Conservation (phyloP, 2,888 invertebrate species). For the Villa cingulata region DNA sequence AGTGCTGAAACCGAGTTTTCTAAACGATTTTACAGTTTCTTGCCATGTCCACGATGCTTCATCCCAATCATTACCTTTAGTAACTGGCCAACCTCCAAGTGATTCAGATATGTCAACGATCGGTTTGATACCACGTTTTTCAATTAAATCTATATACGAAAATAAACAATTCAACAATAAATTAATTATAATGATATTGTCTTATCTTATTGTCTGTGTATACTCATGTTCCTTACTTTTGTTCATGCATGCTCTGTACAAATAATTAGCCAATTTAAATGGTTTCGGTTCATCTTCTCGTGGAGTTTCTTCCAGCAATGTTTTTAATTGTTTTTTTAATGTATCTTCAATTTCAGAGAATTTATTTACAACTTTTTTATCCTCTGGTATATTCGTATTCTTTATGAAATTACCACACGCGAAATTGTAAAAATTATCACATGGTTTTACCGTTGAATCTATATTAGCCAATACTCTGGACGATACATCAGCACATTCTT, state of each 20-base stretch:
- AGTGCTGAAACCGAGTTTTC: slow-evolving; percentile 67
- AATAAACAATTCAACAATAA: background rate
- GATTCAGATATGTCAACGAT: slow-evolving; percentile 53
- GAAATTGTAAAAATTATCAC: slow-evolving; percentile 65
- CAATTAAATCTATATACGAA: slow-evolving; percentile 53
- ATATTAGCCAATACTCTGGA: slow-evolving; percentile 52
- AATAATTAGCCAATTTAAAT: slow-evolving; percentile 34
- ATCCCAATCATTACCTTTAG: slow-evolving; percentile 64
- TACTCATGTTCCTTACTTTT: slow-evolving; percentile 28
- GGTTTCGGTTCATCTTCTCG: slow-evolving; percentile 29
- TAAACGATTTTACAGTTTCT: slow-evolving; percentile 66
- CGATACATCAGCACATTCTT: slow-evolving; percentile 67
- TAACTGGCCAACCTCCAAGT: slow-evolving; percentile 92
- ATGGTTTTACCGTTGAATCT: slow-evolving; percentile 53
- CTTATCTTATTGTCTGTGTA: too few species aligned
- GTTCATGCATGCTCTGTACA: slow-evolving; percentile 38
- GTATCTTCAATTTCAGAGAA: slow-evolving; percentile 36
- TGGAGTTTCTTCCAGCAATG: slow-evolving; percentile 31
- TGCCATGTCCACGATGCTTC: slow-evolving; percentile 65
- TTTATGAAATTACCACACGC: slow-evolving; percentile 59
- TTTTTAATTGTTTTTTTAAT: slow-evolving; percentile 34
- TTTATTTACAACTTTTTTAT: slow-evolving; percentile 37
- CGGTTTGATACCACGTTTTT: slow-evolving; percentile 60
- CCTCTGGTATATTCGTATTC: slow-evolving; percentile 56
- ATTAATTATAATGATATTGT: background rate